Conservation (phyloP, 2,888 invertebrate species). For the Eupsilia transversa region DNA sequence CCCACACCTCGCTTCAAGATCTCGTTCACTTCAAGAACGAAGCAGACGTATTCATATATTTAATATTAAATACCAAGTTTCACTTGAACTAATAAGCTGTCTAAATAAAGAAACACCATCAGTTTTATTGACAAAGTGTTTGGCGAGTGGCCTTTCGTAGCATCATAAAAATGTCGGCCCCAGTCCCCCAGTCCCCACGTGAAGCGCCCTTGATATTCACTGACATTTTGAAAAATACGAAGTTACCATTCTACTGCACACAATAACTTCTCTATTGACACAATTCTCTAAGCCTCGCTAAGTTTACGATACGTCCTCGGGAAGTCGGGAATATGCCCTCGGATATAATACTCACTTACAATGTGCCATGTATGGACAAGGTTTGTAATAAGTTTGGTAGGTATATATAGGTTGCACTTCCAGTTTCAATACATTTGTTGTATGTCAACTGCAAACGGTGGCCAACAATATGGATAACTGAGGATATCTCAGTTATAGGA, state of each 20-base stretch:
- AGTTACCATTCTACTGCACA: constrained; percentile 60
- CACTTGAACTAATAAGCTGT: constrained; percentile 3
- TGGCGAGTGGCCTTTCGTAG: constrained; percentile 68
- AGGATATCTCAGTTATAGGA: not conserved
- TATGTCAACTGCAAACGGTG: not conserved
- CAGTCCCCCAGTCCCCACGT: constrained; percentile 40
- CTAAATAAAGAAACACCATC: constrained; percentile 19
- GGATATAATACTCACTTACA: not conserved
- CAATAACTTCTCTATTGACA: constrained; percentile 61
- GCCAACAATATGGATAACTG: not conserved
- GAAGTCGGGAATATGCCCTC: not conserved
- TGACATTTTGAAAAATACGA: constrained; percentile 79
- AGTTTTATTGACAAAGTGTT: constrained; percentile 30
- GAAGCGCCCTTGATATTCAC: constrained; percentile 78
- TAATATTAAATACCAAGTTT: too few species aligned
- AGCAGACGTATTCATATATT: not conserved
- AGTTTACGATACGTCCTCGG: constrained; percentile 6
- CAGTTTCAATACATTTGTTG: not conserved
- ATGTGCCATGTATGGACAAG: not conserved
- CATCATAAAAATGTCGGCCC: constrained; percentile 74
- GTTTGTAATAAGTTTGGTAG: not conserved
- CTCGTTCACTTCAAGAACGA: not conserved
- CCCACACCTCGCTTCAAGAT: not conserved
- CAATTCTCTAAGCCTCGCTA: constrained; percentile 33
- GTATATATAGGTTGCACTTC: not conserved